These are phyloP conservation scores for Nothocercus nigrocapillus DNA, from an alignment of 2,113 vertebrate genomes.

Conservation along the genomic window DNA sequence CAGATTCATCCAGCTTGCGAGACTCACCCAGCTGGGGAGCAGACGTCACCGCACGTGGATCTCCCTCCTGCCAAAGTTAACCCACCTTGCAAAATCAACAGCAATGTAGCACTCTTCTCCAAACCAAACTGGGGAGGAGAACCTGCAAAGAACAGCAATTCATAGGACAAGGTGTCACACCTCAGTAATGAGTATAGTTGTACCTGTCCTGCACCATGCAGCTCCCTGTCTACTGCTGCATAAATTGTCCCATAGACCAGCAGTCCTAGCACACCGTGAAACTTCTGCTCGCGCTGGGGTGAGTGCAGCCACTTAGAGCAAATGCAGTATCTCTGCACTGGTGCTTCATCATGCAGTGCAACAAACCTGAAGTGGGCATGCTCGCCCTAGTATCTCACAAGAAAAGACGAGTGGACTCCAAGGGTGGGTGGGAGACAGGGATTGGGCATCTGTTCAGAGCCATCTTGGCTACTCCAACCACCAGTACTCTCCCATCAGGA, in stretches of 20 bases:
- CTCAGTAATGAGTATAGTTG: background rate
- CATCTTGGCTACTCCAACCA: background rate
- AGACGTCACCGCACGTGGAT: background rate
- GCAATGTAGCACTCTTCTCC: background rate
- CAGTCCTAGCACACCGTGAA: background rate
- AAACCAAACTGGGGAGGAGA: background rate
- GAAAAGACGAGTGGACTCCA: background rate
- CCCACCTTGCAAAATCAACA: background rate
- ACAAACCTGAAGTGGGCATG: background rate
- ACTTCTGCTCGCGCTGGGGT: background rate
- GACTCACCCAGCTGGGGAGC: background rate
- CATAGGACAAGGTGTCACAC: fast-evolving
- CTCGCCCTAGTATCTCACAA: background rate
- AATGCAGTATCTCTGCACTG: background rate
- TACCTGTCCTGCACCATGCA: background rate
- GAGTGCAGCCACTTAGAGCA: background rate
- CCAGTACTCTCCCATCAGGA: background rate
- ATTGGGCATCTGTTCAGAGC: background rate
- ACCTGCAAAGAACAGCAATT: background rate
- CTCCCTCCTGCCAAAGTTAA: background rate
- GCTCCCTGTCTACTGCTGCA: background rate
- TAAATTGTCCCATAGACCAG: background rate
- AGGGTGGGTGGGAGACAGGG: background rate
- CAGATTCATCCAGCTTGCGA: fast-evolving
- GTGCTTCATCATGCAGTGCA: background rate